phyloP scores from a whole-genome alignment of 2,888 invertebrate species.

The Nymphalis c-album region DNA sequence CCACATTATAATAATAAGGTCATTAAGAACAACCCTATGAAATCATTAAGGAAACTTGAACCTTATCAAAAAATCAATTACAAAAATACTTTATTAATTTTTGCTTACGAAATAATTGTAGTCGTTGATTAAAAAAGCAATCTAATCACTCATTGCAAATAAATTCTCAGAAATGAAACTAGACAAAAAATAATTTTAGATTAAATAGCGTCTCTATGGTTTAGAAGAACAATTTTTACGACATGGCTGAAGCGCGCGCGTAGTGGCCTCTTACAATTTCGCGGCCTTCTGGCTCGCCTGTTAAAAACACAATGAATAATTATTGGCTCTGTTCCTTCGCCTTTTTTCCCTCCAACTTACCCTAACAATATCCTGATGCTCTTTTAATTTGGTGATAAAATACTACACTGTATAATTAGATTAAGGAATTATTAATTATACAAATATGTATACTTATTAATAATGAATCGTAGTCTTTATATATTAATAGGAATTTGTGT shows the following conservation, averaged over 20 bases:
- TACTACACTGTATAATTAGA: conserved; percentile 24
- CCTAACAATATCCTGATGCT: conserved; percentile 36
- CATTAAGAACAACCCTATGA: no score
- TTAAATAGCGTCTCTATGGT: conserved; percentile 50
- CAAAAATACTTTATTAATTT: no score
- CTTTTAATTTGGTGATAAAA: conserved; percentile 34
- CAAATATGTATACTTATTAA: not conserved
- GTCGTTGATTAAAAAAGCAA: not conserved
- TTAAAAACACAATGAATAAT: conserved; percentile 81
- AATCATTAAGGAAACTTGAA: not conserved
- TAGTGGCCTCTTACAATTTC: conserved; percentile 73
- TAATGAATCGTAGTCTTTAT: no score
- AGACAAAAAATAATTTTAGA: conserved; percentile 10
- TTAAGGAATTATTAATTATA: conserved; percentile 3
- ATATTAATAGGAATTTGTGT: no score
- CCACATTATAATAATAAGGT: no score
- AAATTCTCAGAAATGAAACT: not conserved
- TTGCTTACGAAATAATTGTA: not conserved
- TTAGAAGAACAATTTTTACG: conserved; percentile 69
- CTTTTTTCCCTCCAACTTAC: conserved; percentile 33
- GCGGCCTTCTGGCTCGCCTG: conserved; percentile 68
- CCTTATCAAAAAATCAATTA: not conserved
- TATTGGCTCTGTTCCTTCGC: conserved; percentile 57
- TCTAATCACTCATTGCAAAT: no score
- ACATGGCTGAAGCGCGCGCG: conserved; percentile 66